These are phyloP conservation scores for Urophycis tenuis DNA, from an alignment of 2,797 vertebrate species.

Conservation along the genomic window DNA sequence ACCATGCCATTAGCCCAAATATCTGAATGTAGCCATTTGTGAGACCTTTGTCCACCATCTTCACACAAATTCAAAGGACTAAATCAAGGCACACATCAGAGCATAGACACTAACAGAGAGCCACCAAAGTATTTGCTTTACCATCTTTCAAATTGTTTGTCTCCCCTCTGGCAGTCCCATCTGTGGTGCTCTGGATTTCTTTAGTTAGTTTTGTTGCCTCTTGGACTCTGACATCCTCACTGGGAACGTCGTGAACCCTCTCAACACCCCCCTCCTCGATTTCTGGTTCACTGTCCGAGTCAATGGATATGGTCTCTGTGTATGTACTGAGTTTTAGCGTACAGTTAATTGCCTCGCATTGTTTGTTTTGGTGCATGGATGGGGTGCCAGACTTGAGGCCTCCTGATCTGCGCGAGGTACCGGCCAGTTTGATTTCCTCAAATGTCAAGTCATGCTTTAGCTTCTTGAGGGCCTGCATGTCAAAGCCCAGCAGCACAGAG, in stretches of 20 bases:
- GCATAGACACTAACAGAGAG: conserved; percentile 39
- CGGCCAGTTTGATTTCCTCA: conserved; percentile 67
- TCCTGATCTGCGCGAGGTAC: conserved; percentile 66
- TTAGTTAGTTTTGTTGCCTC: conserved; percentile 43
- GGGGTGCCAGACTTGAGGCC: conserved; percentile 45
- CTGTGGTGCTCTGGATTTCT: conserved; percentile 51
- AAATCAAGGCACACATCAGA: conserved; percentile 32
- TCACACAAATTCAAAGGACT: background rate
- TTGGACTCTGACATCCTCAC: background rate
- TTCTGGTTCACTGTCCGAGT: conserved; percentile 72
- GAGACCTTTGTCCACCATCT: background rate
- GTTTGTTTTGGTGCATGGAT: conserved; percentile 68
- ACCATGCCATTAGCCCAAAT: conserved; percentile 24
- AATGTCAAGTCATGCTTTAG: conserved; percentile 88
- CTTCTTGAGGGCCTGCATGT: conserved; percentile 87
- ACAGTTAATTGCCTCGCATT: conserved; percentile 70
- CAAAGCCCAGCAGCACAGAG: conserved; percentile 87
- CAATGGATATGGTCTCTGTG: conserved; percentile 69
- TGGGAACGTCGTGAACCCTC: conserved; percentile 29
- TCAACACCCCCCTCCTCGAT: conserved; percentile 32
- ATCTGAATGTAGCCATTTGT: conserved; percentile 1
- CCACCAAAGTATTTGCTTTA: conserved; percentile 30
- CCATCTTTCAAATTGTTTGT: conserved; percentile 42
- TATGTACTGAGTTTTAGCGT: conserved; percentile 65
- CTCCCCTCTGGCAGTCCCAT: conserved; percentile 14